Evolutionary conservation across 2,888 invertebrate species (phyloP).

Genomic region (Piscicola geometra): DNA sequence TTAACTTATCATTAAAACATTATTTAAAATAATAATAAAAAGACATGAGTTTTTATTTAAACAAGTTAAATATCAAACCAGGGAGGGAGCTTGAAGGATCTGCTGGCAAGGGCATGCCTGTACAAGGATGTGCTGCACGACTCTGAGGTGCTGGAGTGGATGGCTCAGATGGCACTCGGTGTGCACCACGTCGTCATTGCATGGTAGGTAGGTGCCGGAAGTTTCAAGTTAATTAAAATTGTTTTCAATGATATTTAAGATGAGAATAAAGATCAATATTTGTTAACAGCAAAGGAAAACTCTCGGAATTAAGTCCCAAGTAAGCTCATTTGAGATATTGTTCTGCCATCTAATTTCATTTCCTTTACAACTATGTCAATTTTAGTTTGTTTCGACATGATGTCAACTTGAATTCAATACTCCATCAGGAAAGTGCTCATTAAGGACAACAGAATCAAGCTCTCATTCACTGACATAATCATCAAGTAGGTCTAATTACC

Average conservation of each 20-base stretch:
- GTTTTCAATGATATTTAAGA: not conserved
- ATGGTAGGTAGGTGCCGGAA: conserved; percentile 22
- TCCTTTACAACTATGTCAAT: not conserved
- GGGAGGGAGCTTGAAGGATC: conserved; percentile 21
- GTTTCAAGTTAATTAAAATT: not conserved
- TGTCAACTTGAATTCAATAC: not conserved
- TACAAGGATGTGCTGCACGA: conserved; percentile 25
- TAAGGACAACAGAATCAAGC: not conserved
- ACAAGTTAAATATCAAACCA: not conserved
- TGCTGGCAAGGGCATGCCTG: conserved; percentile 9
- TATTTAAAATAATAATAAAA: no score
- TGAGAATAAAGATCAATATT: not conserved
- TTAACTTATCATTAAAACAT: no score
- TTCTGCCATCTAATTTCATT: not conserved
- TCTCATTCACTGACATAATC: not conserved
- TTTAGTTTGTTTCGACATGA: not conserved
- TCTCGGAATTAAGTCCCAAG: not conserved
- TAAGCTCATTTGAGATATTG: not conserved
- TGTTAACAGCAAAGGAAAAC: not conserved
- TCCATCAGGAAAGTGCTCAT: not conserved
- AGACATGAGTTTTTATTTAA: not conserved
- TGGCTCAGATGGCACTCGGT: not conserved
- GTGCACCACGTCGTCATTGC: conserved; percentile 12
- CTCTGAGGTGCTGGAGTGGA: conserved; percentile 23
- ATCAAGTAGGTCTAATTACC: not conserved